A percentile compares a stretch with the other conserved stretches of the same genome.
Conservation (phyloP, 2,797 vertebrate genomes). For the Rhinatrema bivittatum region DNA sequence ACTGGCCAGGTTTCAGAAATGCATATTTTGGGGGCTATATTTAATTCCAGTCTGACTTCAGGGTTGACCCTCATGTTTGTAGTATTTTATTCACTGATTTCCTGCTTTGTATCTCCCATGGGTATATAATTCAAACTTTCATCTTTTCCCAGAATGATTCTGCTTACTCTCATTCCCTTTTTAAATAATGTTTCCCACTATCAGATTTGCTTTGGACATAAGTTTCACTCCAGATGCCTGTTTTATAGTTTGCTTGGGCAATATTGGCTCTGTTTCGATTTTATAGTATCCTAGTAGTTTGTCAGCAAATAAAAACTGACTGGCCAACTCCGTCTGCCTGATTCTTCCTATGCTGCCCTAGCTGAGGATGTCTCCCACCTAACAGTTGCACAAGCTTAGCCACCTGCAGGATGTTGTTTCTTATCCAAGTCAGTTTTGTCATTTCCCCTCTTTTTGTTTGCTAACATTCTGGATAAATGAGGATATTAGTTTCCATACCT, state of each 20-base stretch:
- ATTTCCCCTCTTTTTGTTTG: too few relatives aligned
- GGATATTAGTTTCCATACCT: too few relatives aligned
- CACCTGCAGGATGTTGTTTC: too few relatives aligned
- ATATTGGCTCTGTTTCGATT: too few relatives aligned
- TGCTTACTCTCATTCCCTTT: not conserved
- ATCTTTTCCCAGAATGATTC: not conserved
- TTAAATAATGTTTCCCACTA: not conserved
- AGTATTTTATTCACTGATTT: not conserved
- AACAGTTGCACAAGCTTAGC: too few relatives aligned
- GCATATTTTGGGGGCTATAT: not conserved
- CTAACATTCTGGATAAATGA: too few relatives aligned
- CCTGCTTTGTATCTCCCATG: not conserved
- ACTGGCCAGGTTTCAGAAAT: not conserved
- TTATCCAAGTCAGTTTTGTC: too few relatives aligned
- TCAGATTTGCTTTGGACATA: not conserved
- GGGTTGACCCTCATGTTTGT: not conserved
- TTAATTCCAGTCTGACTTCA: not conserved
- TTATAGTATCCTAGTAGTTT: too few relatives aligned
- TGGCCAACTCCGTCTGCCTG: not conserved
- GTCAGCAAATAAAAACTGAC: not conserved
- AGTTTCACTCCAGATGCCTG: not conserved
- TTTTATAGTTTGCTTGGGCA: not conserved
- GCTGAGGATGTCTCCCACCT: too few relatives aligned
- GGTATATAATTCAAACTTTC: not conserved
- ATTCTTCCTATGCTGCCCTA: not conserved